A percentile compares a stretch with the other conserved stretches of the same genome.
These are phyloP conservation scores for Fissipunctia ypsillon DNA, from an alignment of 2,888 invertebrate genomes.

Conservation along the genomic window DNA sequence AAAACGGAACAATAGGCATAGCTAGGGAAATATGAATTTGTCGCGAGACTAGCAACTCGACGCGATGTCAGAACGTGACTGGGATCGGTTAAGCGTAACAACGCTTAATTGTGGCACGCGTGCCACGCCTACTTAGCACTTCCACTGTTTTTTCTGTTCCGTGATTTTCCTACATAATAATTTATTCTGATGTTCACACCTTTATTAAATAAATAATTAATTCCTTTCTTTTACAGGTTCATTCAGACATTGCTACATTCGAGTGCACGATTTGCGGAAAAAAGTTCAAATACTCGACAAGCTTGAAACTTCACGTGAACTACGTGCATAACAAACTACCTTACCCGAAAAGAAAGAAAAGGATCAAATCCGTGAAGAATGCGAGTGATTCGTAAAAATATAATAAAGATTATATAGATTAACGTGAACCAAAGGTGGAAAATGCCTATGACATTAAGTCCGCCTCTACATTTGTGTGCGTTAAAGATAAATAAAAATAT, in stretches of 20 bases:
- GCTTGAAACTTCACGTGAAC: conserved; percentile 69
- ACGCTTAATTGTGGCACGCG: too few relatives aligned
- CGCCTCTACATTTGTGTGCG: not conserved
- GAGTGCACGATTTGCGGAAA: conserved; percentile 71
- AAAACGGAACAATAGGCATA: too few relatives aligned
- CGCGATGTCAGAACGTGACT: too few relatives aligned
- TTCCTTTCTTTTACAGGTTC: not conserved
- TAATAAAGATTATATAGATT: not conserved
- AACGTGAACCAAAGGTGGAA: not conserved
- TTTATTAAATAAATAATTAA: not conserved
- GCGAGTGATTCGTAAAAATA: not conserved
- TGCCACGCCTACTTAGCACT: too few relatives aligned
- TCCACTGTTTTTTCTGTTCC: too few relatives aligned
- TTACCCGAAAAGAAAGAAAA: conserved; percentile 66
- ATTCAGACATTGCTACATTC: conserved; percentile 59
- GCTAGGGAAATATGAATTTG: too few relatives aligned
- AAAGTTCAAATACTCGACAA: conserved; percentile 71
- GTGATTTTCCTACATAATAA: too few relatives aligned
- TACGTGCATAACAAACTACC: conserved; percentile 71
- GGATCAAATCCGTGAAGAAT: not conserved
- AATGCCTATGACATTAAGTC: not conserved
- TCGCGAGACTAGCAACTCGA: too few relatives aligned
- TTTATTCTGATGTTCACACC: too few relatives aligned
- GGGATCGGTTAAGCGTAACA: too few relatives aligned
- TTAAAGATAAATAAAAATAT: not conserved